Percentiles rank a stretch among this genome's conserved stretches.
Evolutionary conservation across 2,113 vertebrate species (phyloP).

Genomic region (Lepisosteus oculatus): DNA sequence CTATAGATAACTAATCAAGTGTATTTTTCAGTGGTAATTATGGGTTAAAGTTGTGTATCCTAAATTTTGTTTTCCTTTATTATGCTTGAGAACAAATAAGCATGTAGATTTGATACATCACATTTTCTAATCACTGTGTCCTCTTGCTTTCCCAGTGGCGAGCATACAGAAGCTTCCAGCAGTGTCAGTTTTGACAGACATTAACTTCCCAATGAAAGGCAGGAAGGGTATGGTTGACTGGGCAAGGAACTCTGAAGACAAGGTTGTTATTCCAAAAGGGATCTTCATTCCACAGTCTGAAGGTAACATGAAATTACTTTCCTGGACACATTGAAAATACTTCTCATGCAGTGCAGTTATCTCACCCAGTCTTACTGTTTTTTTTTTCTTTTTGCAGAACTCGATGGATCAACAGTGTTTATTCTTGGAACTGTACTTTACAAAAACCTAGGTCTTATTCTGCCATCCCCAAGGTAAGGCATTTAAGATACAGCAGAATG

Average conservation of each 20-base stretch:
- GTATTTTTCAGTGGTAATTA: too few species aligned
- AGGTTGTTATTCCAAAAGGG: slow-evolving; percentile 94
- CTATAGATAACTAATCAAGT: too few species aligned
- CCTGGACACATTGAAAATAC: neutral
- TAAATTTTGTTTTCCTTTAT: too few species aligned
- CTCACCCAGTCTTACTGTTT: neutral
- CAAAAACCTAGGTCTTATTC: slow-evolving; percentile 96
- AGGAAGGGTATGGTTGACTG: slow-evolving; percentile 99
- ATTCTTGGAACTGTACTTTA: slow-evolving; percentile 97
- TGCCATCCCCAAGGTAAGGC: slow-evolving; percentile 93
- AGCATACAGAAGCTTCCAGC: slow-evolving; percentile 98
- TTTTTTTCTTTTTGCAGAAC: slow-evolving; percentile 59
- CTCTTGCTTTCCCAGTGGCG: slow-evolving; percentile 75
- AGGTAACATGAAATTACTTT: slow-evolving; percentile 68
- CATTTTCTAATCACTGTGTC: slow-evolving; percentile 22
- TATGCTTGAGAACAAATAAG: too few species aligned
- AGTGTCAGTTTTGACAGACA: slow-evolving; percentile 93
- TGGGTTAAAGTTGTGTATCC: too few species aligned
- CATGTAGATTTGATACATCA: too few species aligned
- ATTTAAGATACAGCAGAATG: too few species aligned
- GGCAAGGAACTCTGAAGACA: slow-evolving; percentile 97
- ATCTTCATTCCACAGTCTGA: slow-evolving; percentile 90
- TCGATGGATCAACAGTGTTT: slow-evolving; percentile 92
- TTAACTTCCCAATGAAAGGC: slow-evolving; percentile 99
- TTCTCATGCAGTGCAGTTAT: slow-evolving; percentile 18